Percentiles rank a stretch among this genome's conserved stretches.
These are phyloP conservation scores for Aythya baeri DNA, from an alignment of 2,113 vertebrate genomes.

Conservation along the genomic window DNA sequence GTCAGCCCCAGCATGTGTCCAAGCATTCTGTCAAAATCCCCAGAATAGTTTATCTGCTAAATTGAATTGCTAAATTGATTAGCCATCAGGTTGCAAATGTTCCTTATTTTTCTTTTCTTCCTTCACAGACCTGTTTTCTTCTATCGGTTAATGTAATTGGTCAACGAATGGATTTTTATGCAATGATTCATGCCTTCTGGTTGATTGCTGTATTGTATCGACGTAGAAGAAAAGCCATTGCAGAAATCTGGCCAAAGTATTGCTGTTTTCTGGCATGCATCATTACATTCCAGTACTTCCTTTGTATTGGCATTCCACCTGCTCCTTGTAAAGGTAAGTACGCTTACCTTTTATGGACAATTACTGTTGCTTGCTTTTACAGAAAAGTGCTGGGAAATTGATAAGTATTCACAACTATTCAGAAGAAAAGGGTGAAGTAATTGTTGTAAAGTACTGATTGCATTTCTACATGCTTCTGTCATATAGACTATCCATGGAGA, in stretches of 20 bases:
- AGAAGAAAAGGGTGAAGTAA: background rate
- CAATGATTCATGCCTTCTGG: constrained; percentile 93
- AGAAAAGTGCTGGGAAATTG: background rate
- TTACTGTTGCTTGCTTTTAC: background rate
- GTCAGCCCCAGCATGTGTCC: fast-evolving
- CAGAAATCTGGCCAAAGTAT: constrained; percentile 97
- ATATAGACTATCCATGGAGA: constrained; percentile 96
- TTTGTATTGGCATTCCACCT: constrained; percentile 97
- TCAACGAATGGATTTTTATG: constrained; percentile 98
- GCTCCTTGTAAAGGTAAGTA: constrained; percentile 85
- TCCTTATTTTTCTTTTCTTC: background rate
- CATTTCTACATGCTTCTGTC: constrained; percentile 8
- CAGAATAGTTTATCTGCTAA: background rate
- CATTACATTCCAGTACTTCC: constrained; percentile 92
- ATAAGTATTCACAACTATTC: background rate
- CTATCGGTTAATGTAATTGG: constrained; percentile 94
- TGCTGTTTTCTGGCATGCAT: constrained; percentile 95
- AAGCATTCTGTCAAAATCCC: background rate
- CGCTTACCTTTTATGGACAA: background rate
- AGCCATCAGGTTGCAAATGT: background rate
- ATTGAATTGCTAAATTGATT: background rate
- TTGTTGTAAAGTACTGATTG: background rate
- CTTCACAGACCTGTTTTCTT: constrained; percentile 92
- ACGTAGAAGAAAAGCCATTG: constrained; percentile 94
- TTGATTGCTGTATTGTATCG: constrained; percentile 90